These are phyloP conservation scores for Zygaena filipendulae DNA, from an alignment of 2,888 invertebrate species.

Conservation along the genomic window DNA sequence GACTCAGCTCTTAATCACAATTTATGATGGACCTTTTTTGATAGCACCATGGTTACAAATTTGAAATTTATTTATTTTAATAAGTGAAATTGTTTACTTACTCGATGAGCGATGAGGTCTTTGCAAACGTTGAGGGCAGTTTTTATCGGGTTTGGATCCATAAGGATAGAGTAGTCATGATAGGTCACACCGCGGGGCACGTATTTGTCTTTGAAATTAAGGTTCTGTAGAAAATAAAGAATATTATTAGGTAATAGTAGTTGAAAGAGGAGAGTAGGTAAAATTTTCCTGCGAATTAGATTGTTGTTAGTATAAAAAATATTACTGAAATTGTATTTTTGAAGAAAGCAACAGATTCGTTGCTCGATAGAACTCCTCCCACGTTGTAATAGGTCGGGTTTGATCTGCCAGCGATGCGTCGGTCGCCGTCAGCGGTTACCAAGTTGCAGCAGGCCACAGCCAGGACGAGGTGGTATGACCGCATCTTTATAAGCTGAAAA, in stretches of 20 bases:
- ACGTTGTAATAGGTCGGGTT: conserved; percentile 85
- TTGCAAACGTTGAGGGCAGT: conserved; percentile 95
- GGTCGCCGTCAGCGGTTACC: conserved; percentile 36
- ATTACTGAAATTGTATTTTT: conserved; percentile 86
- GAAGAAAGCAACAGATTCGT: conserved; percentile 83
- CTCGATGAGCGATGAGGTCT: conserved; percentile 85
- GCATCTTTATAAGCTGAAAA: too few species aligned
- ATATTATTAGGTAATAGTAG: not conserved
- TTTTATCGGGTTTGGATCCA: conserved; percentile 95
- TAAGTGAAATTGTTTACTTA: too few species aligned
- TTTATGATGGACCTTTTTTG: too few species aligned
- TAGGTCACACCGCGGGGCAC: conserved; percentile 88
- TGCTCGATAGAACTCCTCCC: conserved; percentile 91
- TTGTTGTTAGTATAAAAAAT: too few species aligned
- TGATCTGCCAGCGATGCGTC: conserved; percentile 45
- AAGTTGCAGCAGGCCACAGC: conserved; percentile 17
- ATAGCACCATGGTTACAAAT: too few species aligned
- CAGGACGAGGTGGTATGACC: conserved; percentile 22
- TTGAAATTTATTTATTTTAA: too few species aligned
- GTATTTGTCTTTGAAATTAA: conserved; percentile 85
- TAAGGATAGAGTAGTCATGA: conserved; percentile 88
- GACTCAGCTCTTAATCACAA: too few species aligned
- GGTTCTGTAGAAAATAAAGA: conserved; percentile 69
- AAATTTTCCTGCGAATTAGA: too few species aligned
- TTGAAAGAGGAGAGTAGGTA: too few species aligned